Percentiles rank a stretch among this genome's conserved stretches.
phyloP scores from a whole-genome alignment of 1,140 invertebrate species.

The Neodiprion fabricii region DNA sequence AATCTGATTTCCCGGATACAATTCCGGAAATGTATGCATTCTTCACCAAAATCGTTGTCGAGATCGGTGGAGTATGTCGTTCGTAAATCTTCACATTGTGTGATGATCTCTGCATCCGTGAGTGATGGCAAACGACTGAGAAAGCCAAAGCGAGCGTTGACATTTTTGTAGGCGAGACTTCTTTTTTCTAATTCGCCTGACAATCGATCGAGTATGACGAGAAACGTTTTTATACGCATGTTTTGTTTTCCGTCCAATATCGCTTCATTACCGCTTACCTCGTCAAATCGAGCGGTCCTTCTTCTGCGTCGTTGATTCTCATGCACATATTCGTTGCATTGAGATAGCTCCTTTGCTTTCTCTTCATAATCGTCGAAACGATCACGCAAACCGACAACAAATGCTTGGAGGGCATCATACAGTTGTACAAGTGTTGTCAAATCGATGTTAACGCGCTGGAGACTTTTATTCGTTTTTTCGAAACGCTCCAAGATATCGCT shows the following conservation, averaged over 20 bases:
- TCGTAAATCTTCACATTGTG: constrained; percentile 15
- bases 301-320: no score
- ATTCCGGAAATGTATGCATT: constrained; percentile 20
- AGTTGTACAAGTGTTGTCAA: neutral
- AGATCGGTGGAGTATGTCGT: constrained; percentile 16
- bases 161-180: no score
- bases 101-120: constrained; percentile 12
- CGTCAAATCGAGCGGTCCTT: no score
- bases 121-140: constrained; percentile 15
- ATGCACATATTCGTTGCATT: neutral
- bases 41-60: constrained; percentile 17
- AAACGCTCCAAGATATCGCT: constrained; percentile 22
- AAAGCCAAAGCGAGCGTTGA: neutral
- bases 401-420: constrained; percentile 17
- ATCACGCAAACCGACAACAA: constrained; percentile 20
- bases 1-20: constrained; percentile 17
- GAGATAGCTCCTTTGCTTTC: constrained; percentile 16
- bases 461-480: constrained; percentile 24
- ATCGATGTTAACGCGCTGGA: constrained; percentile 13
- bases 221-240: no score
- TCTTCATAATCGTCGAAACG: constrained; percentile 17
- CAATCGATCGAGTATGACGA: no score
- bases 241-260: no score
- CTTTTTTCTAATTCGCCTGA: no score
- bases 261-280: no score